Evolutionary conservation across 2,888 invertebrate genomes (phyloP), one percentile per base, ranked within the genome.

Genomic region (Automeris io): DNA sequence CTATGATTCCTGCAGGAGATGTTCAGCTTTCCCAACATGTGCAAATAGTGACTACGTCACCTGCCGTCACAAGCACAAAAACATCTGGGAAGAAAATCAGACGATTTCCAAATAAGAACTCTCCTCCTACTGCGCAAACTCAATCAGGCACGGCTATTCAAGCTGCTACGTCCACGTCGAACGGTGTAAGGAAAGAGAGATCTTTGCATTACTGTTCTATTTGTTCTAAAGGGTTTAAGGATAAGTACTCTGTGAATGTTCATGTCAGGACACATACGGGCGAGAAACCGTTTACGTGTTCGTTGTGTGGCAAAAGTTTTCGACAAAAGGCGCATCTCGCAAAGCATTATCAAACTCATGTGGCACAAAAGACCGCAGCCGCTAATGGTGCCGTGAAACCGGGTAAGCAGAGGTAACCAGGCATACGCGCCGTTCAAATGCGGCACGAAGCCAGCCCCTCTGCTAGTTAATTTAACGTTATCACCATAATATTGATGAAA

Each of bases 201-300:
- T 93, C 96, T 42, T 80, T 98, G 49, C 93, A 99, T 78, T 93
- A 97, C 79, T 92, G 99, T 88, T 92, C 95, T 72, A 94, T 98
- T 75, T 98, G 95, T 79, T 95, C 94, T 57, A 96, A 95, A 70
- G 96, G 96, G 3, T 96, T 96, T 80, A 96, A 96, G 77, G 96
- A 96, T 77, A 96, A 96, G 75, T 99, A 99, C 89, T 95, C 98
- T 45, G 96, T 99, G 39, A 98, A 98, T 73, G 98, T 98, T 33
- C 99, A 99, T 78, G 95, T 98, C 54, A 90, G 98, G 56, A 98
- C 98, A 18, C 99, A 99, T 71, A 98, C 98, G 0, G 98, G 98
- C 0, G 98, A 99, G 77, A 98, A 99, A 68, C 98, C 99, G 0
- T 99, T 99, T 77, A 91, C 95, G 22, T 99, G 99, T 74, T 93